Conservation (phyloP, 2,113 vertebrate genomes). For the Lepisosteus oculatus region DNA sequence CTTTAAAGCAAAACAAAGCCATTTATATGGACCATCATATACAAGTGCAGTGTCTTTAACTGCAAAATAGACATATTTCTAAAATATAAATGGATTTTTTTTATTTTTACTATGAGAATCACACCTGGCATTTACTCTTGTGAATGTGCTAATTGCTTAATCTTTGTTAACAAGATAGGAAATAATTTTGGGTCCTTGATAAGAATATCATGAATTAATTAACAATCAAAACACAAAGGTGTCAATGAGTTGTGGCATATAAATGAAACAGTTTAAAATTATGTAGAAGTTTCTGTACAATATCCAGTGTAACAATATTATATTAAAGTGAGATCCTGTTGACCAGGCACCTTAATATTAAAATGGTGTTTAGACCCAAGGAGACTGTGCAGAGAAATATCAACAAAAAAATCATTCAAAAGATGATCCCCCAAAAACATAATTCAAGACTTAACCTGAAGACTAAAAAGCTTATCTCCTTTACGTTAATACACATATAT, state of each 20-base stretch:
- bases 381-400: too few species aligned
- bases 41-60: neutral
- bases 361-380: too few species aligned
- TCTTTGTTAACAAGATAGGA: neutral
- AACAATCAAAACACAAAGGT: neutral
- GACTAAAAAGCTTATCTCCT: too few species aligned
- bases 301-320: neutral
- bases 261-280: slow-evolving; percentile 3
- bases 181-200: neutral
- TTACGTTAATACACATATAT: too few species aligned
- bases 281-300: neutral
- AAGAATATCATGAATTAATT: slow-evolving; percentile 14
- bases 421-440: too few species aligned
- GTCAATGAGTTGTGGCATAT: neutral
- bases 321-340: neutral
- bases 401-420: too few species aligned
- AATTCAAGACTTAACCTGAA: too few species aligned
- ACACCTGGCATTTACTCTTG: neutral
- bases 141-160: slow-evolving; percentile 17
- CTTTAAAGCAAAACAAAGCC: too few species aligned
- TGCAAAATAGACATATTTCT: neutral
- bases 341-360: too few species aligned
- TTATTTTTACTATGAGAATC: neutral
- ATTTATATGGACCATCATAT: neutral
- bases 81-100: neutral